Evolutionary conservation across 2,888 invertebrate species (phyloP).

Genomic region (Leptinotarsa tumamoca): DNA sequence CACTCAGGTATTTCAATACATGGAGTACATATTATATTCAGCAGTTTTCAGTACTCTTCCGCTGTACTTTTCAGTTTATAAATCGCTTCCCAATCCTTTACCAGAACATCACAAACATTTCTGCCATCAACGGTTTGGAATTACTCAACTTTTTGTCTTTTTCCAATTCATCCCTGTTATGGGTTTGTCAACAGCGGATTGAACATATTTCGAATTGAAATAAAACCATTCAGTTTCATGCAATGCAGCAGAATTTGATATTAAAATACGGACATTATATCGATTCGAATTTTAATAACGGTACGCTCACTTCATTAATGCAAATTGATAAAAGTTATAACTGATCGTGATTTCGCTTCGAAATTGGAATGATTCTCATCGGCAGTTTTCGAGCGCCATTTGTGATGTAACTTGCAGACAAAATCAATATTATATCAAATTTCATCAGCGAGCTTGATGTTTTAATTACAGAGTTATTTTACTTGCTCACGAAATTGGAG

Average conservation of each 20-base stretch:
- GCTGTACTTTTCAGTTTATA: no score
- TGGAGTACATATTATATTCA: no score
- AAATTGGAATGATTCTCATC: conserved; percentile 34
- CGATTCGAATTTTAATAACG: conserved; percentile 42
- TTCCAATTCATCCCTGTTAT: conserved; percentile 4
- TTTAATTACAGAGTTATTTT: background rate
- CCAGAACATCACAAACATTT: background rate
- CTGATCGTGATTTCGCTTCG: conserved; percentile 40
- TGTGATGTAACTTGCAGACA: conserved; percentile 6
- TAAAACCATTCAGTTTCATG: conserved; percentile 36
- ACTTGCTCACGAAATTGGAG: background rate
- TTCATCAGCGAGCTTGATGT: background rate
- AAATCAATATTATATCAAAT: conserved; percentile 6
- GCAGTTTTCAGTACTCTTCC: no score
- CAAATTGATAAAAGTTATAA: conserved; percentile 44
- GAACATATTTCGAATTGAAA: conserved; percentile 38
- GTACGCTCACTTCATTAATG: conserved; percentile 39
- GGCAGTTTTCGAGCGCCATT: background rate
- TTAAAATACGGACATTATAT: conserved; percentile 40
- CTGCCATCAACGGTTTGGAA: background rate
- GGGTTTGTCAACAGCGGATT: conserved; percentile 15
- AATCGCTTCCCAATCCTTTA: background rate
- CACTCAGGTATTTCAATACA: no score
- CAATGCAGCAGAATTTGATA: conserved; percentile 40
- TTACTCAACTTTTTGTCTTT: background rate